Base-by-base conservation (phyloP, 2,113 vertebrate genomes). In the Collichthys lucidus region DNA sequence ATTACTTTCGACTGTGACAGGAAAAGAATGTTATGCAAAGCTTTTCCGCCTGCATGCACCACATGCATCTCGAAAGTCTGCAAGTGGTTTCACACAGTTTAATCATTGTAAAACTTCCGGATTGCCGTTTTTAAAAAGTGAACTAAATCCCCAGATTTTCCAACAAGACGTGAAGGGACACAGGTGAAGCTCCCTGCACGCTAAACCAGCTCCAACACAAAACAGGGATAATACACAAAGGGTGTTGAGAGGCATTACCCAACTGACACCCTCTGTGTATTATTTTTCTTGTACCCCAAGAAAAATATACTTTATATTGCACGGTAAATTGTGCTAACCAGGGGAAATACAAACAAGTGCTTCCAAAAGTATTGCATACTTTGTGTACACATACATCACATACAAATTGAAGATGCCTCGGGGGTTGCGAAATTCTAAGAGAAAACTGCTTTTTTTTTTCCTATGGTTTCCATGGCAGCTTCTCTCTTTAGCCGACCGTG, bases 1-100 rank as follows among this genome's bases (percentile, higher is more conserved):
- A 86, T 89, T 66, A 60, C 20, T n/a, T 67, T 7, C 22, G 68
- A 64, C 60, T 47, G 22, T 24, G 3, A 49, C 52, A 64, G 67
- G 42, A 77, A 42, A 19, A 75, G 46, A 66, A 67, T 64, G 40
- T 50, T 29, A 59, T 31, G 20, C 59, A 70, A 76, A 83, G 55
- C 62, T 63, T 63, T 71, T 74, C 26, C 22, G 40, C 59, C 62
- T n/a, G 15, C 26, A 26, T 71, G 31, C 4, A 24, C 40, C 35
- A 40, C 35, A 40, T 7, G 1, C 1, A 1, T 57, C 15, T 61
- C 14, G 19, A 50, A 83, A 10, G n/a, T 69, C 22, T 63, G 62
- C n/a, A 56, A 24, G 49, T 22, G 31, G n/a, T 16, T 46, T 40
- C 44, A 19, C 5, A 50, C 26, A 47, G 44, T 65, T 80, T 52